Conservation (phyloP, 2,888 invertebrate species). For the Nesidiocoris tenuis region DNA sequence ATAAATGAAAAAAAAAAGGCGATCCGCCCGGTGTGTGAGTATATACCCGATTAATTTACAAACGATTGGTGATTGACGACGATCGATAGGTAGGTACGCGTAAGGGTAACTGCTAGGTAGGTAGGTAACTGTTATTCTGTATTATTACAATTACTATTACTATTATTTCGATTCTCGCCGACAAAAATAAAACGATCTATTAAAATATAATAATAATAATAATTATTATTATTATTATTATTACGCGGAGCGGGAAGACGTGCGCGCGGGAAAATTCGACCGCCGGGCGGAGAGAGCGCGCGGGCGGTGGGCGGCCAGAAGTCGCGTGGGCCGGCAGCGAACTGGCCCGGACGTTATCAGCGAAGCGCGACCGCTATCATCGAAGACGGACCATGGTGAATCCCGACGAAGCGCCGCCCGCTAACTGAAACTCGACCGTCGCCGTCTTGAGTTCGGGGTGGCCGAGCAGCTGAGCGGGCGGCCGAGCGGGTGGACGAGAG, state of each 20-base stretch:
- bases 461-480: background rate
- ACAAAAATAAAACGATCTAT: too few species aligned
- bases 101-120: too few species aligned
- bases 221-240: too few species aligned
- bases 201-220: too few species aligned
- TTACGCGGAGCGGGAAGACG: too few species aligned
- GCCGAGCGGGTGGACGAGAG: conserved; percentile 1
- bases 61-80: background rate
- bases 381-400: background rate
- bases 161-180: too few species aligned
- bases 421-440: conserved; percentile 20
- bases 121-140: too few species aligned
- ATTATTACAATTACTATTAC: too few species aligned
- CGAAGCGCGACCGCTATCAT: background rate
- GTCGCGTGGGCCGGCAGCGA: background rate
- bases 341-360: background rate
- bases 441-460: background rate
- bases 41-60: background rate
- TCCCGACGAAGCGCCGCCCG: conserved; percentile 20
- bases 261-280: conserved; percentile 3
- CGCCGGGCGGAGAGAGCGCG: background rate
- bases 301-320: background rate
- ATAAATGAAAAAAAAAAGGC: background rate
- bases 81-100: background rate
- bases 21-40: background rate